These are phyloP conservation scores for Orussus abietinus DNA, from an alignment of 1,140 invertebrate species.

Conservation along the genomic window DNA sequence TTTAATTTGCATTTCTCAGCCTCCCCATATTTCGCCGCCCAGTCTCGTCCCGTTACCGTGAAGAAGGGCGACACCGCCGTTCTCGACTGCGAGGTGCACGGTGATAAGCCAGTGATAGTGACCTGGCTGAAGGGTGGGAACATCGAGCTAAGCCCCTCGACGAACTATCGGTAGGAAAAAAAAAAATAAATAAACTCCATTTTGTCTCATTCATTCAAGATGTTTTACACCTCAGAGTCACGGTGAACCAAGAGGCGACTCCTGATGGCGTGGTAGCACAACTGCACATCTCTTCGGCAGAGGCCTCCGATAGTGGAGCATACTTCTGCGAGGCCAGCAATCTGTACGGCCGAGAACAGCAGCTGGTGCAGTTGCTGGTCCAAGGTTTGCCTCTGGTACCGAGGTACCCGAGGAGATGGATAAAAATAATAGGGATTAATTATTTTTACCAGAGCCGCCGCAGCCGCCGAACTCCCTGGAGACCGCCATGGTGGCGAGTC, in stretches of 20 bases:
- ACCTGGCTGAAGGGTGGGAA: slow-evolving; percentile 70
- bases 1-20: slow-evolving; percentile 48
- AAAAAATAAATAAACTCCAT: slow-evolving; percentile 2
- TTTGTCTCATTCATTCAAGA: slow-evolving; percentile 8
- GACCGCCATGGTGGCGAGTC: slow-evolving; percentile 66
- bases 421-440: slow-evolving; percentile 8
- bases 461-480: slow-evolving; percentile 66
- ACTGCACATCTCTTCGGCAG: slow-evolving; percentile 68
- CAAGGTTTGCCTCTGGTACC: slow-evolving; percentile 61
- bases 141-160: slow-evolving; percentile 64
- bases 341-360: slow-evolving; percentile 76
- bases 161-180: slow-evolving; percentile 60
- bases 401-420: slow-evolving; percentile 4
- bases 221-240: slow-evolving; percentile 50
- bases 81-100: slow-evolving; percentile 74
- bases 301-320: slow-evolving; percentile 71
- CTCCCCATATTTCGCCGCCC: slow-evolving; percentile 68
- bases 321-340: slow-evolving; percentile 83
- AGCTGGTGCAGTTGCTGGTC: slow-evolving; percentile 74
- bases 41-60: slow-evolving; percentile 65
- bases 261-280: slow-evolving; percentile 67
- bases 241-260: slow-evolving; percentile 65
- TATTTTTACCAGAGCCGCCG: slow-evolving; percentile 61
- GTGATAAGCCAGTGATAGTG: slow-evolving; percentile 78
- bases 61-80: slow-evolving; percentile 71